A percentile compares a stretch with the other conserved stretches of the same genome.
phyloP scores from a whole-genome alignment of 2,888 invertebrate species.

The Syrista parreyssii region DNA sequence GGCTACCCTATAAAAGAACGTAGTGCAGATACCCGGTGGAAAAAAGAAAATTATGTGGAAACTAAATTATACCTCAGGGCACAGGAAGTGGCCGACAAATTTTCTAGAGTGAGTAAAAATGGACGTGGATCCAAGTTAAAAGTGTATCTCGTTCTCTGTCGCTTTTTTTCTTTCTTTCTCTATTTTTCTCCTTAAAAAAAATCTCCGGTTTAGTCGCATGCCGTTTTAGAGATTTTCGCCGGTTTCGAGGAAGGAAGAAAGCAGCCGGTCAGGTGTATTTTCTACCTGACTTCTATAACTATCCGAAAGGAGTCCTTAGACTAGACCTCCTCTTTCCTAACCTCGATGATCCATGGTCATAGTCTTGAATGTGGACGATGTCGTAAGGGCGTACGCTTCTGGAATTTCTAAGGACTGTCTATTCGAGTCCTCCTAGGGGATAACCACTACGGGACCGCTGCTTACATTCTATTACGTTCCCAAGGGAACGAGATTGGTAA shows the following conservation, averaged over 20 bases:
- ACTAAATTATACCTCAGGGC: background rate
- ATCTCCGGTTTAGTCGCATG: background rate
- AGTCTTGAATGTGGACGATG: background rate
- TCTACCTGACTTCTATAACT: conserved; percentile 2
- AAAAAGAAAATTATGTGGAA: background rate
- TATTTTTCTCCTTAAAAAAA: background rate
- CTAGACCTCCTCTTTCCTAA: background rate
- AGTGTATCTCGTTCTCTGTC: background rate
- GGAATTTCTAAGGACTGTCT: conserved; percentile 6
- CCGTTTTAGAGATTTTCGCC: background rate
- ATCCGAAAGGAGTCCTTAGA: background rate
- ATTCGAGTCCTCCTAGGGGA: background rate
- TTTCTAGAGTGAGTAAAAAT: background rate
- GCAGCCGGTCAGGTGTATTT: background rate
- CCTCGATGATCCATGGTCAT: background rate
- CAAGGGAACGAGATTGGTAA: background rate
- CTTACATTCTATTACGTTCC: background rate
- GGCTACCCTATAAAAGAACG: background rate
- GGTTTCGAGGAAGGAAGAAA: conserved; percentile 5
- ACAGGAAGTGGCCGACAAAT: background rate
- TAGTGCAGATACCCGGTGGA: background rate
- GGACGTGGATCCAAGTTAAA: background rate
- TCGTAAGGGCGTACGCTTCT: conserved; percentile 8
- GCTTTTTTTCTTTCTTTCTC: background rate
- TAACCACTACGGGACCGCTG: background rate